A percentile compares a stretch with the other conserved stretches of the same genome.
Conservation (phyloP, 1,140 invertebrate genomes). For the Cotesia typhae region DNA sequence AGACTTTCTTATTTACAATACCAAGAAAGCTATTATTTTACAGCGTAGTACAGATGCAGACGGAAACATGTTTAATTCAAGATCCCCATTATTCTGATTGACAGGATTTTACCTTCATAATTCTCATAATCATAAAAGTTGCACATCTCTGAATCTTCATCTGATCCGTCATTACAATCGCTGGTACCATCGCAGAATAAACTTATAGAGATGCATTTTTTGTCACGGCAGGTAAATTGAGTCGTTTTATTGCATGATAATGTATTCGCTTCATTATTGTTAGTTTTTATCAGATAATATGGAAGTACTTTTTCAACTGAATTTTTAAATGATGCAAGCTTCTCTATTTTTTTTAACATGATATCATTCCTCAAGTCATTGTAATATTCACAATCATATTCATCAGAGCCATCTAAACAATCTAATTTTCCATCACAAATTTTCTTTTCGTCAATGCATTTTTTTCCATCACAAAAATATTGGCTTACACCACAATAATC, state of each 20-base stretch:
- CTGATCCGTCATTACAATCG: slow-evolving; percentile 61
- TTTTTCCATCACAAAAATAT: slow-evolving; percentile 46
- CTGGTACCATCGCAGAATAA: slow-evolving; percentile 57
- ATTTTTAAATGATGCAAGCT: not conserved
- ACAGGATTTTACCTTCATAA: slow-evolving; percentile 6
- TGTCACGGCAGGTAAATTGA: slow-evolving; percentile 58
- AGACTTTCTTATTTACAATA: slow-evolving; percentile 3
- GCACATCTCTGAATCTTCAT: slow-evolving; percentile 48
- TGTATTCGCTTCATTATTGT: not conserved
- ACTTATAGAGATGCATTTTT: slow-evolving; percentile 53
- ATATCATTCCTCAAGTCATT: slow-evolving; percentile 19
- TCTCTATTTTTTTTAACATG: not conserved
- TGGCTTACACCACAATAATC: slow-evolving; percentile 22
- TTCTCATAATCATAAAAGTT: slow-evolving; percentile 1
- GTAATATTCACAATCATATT: slow-evolving; percentile 53
- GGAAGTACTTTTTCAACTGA: not conserved
- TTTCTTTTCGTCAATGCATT: slow-evolving; percentile 55
- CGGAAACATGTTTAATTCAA: not conserved
- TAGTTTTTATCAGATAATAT: not conserved
- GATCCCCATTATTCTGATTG: slow-evolving; percentile 6
- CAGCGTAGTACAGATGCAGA: slow-evolving; percentile 1
- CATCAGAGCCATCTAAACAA: slow-evolving; percentile 65
- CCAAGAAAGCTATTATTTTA: slow-evolving; percentile 21
- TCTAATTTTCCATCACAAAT: slow-evolving; percentile 62
- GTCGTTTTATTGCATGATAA: slow-evolving; percentile 31